These are phyloP conservation scores for Philonicus albiceps DNA, from an alignment of 2,888 invertebrate genomes.

Conservation along the genomic window DNA sequence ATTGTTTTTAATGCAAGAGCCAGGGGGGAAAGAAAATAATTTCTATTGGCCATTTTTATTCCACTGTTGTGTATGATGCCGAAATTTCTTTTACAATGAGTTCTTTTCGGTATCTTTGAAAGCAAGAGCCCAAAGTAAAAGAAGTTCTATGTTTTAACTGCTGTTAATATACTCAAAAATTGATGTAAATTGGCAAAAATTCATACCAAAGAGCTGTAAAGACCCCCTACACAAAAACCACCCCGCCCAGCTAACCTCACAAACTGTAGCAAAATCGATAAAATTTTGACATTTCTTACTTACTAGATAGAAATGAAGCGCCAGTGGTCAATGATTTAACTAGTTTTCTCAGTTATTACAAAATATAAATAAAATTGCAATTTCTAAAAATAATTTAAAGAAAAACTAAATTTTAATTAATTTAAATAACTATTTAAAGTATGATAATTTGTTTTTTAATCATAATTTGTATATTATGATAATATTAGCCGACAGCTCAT, in stretches of 20 bases:
- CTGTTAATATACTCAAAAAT: not conserved
- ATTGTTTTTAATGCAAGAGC: not conserved
- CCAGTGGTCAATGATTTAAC: not conserved
- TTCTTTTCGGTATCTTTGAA: conserved; percentile 32
- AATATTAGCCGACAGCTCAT: not conserved
- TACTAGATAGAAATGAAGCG: not conserved
- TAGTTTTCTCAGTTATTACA: not conserved
- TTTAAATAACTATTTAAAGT: too few species aligned
- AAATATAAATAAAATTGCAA: not conserved
- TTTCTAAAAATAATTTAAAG: too few species aligned
- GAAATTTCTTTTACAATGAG: conserved; percentile 46
- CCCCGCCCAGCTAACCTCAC: conserved; percentile 8
- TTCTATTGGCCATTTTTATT: not conserved
- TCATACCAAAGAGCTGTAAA: not conserved
- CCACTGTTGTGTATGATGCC: not conserved
- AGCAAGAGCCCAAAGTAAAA: conserved; percentile 46
- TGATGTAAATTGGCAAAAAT: not conserved
- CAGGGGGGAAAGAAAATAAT: not conserved
- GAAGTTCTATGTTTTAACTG: conserved; percentile 35
- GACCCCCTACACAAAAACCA: not conserved
- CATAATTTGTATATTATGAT: too few species aligned
- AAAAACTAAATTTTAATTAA: too few species aligned
- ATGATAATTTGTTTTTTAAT: too few species aligned
- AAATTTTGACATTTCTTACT: not conserved
- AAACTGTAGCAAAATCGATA: not conserved